Evolutionary conservation across 2,888 invertebrate genomes (phyloP).

Genomic region (Ectemnius cavifrons): DNA sequence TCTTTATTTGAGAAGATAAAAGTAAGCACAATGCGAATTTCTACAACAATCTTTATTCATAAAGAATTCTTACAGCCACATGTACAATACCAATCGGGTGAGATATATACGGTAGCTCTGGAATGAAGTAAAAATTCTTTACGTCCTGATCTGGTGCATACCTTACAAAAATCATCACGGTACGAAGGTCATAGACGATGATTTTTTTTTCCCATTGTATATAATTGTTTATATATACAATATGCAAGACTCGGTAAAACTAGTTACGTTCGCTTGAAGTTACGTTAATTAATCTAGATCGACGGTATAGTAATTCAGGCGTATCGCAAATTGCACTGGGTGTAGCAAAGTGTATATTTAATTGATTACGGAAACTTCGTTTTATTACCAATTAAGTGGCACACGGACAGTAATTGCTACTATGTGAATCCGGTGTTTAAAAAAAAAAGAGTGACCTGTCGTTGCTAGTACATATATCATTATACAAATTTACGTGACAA

Average conservation of each 20-base stretch:
- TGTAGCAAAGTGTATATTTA: constrained; percentile 51
- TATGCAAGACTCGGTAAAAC: constrained; percentile 68
- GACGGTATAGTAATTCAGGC: constrained; percentile 62
- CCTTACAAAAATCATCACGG: constrained; percentile 73
- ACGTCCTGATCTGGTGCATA: constrained; percentile 72
- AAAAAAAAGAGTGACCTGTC: neutral
- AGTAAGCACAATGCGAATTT: constrained; percentile 47
- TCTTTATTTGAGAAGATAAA: neutral
- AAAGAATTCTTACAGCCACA: constrained; percentile 76
- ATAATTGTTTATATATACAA: constrained; percentile 74
- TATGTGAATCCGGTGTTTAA: neutral
- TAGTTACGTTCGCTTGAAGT: constrained; percentile 64
- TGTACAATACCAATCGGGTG: constrained; percentile 74
- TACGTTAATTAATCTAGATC: constrained; percentile 61
- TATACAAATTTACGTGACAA: too few relatives aligned
- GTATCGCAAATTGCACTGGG: constrained; percentile 60
- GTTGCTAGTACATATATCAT: too few relatives aligned
- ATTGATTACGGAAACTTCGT: constrained; percentile 36
- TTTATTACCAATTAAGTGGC: constrained; percentile 38
- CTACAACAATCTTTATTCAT: constrained; percentile 77
- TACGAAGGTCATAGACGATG: constrained; percentile 70
- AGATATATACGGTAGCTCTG: constrained; percentile 71
- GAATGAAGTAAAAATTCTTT: constrained; percentile 71
- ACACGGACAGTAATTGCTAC: constrained; percentile 29
- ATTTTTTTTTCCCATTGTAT: constrained; percentile 66